Evolutionary conservation across 2,113 vertebrate genomes (phyloP), one percentile per base, ranked within the genome.

Genomic region (Chloropsis hardwickii): DNA sequence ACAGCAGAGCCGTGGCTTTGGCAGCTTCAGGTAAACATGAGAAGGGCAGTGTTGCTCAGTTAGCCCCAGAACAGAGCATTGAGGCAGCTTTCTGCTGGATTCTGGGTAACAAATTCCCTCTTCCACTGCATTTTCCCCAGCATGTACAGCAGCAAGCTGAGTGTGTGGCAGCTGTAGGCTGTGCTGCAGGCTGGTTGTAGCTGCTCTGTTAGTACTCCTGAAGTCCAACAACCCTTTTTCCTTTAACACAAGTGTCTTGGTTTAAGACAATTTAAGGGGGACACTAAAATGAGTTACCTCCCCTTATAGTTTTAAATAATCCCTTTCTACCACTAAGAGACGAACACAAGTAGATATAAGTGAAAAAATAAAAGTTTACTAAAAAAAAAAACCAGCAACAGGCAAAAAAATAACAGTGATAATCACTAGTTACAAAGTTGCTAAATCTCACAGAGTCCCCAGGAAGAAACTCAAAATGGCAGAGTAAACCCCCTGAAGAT

Each of bases 1-100:
- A 97, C 99, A 99, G 98, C 99, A 99, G 97, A 99, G 99, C 97
- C 98, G 99, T 73, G 99, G 99, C 91, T 99, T 99, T 65, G 99
- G 99, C 97, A 99, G 99, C 97, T 99, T 99, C 99, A 99, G 99
- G 99, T 99, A 98, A 94, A 16, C 45, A 37, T 39, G 10, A n/a
- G 57, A 69, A 31, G 33, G 20, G 89, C 28, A 70, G 35, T 3
- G 12, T 70, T 50, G 25, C 13, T 64, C 61, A 54, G 47, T 33
- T 37, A 58, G 48, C n/a, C n/a, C 25, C 45, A 40, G 50, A 79
- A 19, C 51, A 70, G 40, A 66, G 22, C 14, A 64, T 2, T 10
- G 33, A 58, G 73, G 50, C 56, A 42, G 24, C 50, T 70, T 76
- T 69, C 69, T 80, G 44, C 22, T 81, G 51, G 22, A 28, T 35